These are phyloP conservation scores for Drosophila anceps DNA, from an alignment of 2,888 invertebrate species.

Conservation along the genomic window DNA sequence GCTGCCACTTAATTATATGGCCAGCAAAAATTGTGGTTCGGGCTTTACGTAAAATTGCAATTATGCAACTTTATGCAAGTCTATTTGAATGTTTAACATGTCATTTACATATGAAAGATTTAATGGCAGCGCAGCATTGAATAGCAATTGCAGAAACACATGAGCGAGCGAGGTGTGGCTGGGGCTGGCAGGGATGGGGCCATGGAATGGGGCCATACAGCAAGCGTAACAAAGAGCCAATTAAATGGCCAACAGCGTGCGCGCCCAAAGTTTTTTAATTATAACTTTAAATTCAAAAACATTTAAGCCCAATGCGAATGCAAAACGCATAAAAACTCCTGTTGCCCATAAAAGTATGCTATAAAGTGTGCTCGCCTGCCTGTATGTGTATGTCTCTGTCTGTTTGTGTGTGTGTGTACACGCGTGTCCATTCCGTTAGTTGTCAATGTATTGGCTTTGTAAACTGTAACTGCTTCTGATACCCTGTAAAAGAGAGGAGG, in stretches of 20 bases:
- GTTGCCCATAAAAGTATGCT: slow-evolving; percentile 73
- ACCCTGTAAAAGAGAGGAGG: slow-evolving; percentile 12
- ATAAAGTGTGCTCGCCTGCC: slow-evolving; percentile 42
- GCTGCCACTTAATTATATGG: slow-evolving; percentile 53
- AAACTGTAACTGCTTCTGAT: slow-evolving; percentile 27
- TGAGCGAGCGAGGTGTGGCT: not conserved
- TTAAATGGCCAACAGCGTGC: slow-evolving; percentile 76
- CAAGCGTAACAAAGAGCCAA: slow-evolving; percentile 69
- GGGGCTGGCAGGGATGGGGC: not conserved
- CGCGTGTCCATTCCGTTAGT: slow-evolving; percentile 35
- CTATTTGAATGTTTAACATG: slow-evolving; percentile 77
- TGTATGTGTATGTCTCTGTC: not conserved
- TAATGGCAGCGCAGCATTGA: slow-evolving; percentile 62
- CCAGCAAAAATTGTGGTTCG: slow-evolving; percentile 3
- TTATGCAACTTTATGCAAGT: slow-evolving; percentile 76
- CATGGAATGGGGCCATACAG: not conserved
- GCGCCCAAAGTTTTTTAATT: slow-evolving; percentile 71
- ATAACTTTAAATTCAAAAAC: slow-evolving; percentile 79
- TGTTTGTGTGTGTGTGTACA: not conserved
- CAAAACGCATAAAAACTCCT: slow-evolving; percentile 71
- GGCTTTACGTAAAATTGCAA: slow-evolving; percentile 64
- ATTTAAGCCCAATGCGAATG: slow-evolving; percentile 58
- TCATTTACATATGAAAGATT: slow-evolving; percentile 77
- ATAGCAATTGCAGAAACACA: slow-evolving; percentile 56
- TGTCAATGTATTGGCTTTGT: slow-evolving; percentile 36